Evolutionary conservation across 2,797 vertebrate species (phyloP).

Genomic region (Propithecus perrieri): DNA sequence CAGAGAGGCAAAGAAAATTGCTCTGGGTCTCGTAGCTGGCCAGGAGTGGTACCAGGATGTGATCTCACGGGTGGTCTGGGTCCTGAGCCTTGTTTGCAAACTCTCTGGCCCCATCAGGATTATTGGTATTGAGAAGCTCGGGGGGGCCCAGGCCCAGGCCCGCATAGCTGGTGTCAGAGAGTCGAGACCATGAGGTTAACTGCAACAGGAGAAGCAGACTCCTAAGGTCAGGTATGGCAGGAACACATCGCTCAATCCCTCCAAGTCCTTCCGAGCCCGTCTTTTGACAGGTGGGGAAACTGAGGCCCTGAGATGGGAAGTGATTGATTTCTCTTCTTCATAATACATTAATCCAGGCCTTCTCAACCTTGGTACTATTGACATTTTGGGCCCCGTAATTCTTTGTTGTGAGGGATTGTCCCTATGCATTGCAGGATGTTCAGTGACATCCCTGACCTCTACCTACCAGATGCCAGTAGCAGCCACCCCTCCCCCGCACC

Average conservation of each 20-base stretch:
- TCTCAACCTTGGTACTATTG: background rate
- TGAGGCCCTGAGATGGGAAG: background rate
- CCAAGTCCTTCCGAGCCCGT: background rate
- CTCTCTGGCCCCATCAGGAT: background rate
- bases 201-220: accelerated
- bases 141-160: background rate
- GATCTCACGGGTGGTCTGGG: background rate
- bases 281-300: background rate
- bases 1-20: background rate
- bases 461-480: background rate
- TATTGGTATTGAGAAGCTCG: background rate
- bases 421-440: background rate
- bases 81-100: background rate
- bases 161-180: background rate
- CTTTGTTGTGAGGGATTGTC: background rate
- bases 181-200: too few species aligned
- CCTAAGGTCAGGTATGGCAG: background rate
- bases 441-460: too few species aligned
- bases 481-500: background rate
- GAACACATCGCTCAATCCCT: background rate
- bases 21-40: background rate
- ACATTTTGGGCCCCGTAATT: background rate
- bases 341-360: background rate
- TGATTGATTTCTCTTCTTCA: background rate
- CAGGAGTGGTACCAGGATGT: background rate